These are phyloP conservation scores for Drosophila obscura DNA, from an alignment of 1,140 invertebrate species.

Conservation along the genomic window DNA sequence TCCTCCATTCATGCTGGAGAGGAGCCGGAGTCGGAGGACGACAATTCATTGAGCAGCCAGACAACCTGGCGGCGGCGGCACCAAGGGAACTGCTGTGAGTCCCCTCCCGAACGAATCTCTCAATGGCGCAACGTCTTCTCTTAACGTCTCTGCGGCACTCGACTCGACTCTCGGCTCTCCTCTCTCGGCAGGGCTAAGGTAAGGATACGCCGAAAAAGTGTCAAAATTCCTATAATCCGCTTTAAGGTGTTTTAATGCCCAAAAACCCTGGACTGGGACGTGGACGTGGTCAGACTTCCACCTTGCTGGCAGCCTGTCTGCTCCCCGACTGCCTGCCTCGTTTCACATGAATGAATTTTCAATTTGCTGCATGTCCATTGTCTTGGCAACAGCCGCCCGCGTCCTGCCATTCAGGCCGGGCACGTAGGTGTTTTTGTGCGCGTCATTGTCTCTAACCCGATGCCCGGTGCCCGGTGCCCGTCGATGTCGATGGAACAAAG, in stretches of 20 bases:
- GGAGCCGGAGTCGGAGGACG: slow-evolving; percentile 40
- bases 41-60: slow-evolving; percentile 73
- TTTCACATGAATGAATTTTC: slow-evolving; percentile 83
- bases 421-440: slow-evolving; percentile 74
- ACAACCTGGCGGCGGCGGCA: slow-evolving; percentile 42
- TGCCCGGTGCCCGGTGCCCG: slow-evolving; percentile 33
- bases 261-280: slow-evolving; percentile 40
- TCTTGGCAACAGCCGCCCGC: slow-evolving; percentile 76
- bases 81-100: slow-evolving; percentile 34
- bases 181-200: slow-evolving; percentile 46
- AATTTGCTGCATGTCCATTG: slow-evolving; percentile 77
- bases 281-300: slow-evolving; percentile 38
- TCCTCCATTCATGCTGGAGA: slow-evolving; percentile 41
- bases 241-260: slow-evolving; percentile 81
- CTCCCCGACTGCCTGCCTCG: slow-evolving; percentile 40
- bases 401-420: slow-evolving; percentile 73
- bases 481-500: slow-evolving; percentile 52
- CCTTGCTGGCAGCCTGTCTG: slow-evolving; percentile 43
- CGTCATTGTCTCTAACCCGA: slow-evolving; percentile 64
- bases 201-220: slow-evolving; percentile 80
- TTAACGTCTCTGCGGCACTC: slow-evolving; percentile 24
- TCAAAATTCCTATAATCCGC: slow-evolving; percentile 81
- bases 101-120: slow-evolving; percentile 68
- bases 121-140: slow-evolving; percentile 68
- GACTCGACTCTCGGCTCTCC: slow-evolving; percentile 13